phyloP scores from a whole-genome alignment of 2,113 vertebrate species.

The Sciurus niger region DNA sequence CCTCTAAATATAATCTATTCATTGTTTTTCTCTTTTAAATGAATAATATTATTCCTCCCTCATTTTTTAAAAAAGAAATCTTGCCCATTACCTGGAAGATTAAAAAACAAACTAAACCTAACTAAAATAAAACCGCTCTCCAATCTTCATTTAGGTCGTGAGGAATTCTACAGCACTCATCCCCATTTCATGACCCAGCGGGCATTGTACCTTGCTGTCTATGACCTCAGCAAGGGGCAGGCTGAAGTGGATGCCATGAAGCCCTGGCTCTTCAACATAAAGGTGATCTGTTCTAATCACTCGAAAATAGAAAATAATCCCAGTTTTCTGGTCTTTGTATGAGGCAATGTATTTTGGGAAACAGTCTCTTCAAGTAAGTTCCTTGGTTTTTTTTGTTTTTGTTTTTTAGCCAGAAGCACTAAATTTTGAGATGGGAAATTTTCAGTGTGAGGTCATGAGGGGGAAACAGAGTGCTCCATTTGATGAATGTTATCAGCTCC shows the following conservation, averaged over 20 bases:
- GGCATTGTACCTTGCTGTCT: constrained; percentile 96
- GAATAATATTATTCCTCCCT: neutral
- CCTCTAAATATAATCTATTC: neutral
- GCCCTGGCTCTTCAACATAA: constrained; percentile 99
- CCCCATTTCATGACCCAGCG: constrained; percentile 96
- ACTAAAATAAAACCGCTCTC: neutral
- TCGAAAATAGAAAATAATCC: neutral
- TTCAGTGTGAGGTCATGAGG: neutral
- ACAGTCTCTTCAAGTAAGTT: neutral
- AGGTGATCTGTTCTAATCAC: constrained; percentile 87
- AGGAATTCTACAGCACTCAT: constrained; percentile 95
- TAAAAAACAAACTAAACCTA: neutral
- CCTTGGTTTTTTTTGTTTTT: neutral
- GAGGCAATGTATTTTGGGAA: neutral
- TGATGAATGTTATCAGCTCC: neutral
- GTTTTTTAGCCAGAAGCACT: neutral
- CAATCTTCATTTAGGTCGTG: constrained; percentile 90
- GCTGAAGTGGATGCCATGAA: constrained; percentile 95
- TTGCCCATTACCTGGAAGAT: neutral
- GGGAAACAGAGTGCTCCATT: neutral
- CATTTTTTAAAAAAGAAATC: neutral
- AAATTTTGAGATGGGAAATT: constrained; percentile 31
- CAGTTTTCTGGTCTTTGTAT: neutral
- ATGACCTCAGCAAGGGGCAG: constrained; percentile 95
- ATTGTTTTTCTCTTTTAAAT: neutral